A percentile compares a stretch with the other conserved stretches of the same genome.
phyloP scores from a whole-genome alignment of 2,113 vertebrate species.

The Sorex fumeus region DNA sequence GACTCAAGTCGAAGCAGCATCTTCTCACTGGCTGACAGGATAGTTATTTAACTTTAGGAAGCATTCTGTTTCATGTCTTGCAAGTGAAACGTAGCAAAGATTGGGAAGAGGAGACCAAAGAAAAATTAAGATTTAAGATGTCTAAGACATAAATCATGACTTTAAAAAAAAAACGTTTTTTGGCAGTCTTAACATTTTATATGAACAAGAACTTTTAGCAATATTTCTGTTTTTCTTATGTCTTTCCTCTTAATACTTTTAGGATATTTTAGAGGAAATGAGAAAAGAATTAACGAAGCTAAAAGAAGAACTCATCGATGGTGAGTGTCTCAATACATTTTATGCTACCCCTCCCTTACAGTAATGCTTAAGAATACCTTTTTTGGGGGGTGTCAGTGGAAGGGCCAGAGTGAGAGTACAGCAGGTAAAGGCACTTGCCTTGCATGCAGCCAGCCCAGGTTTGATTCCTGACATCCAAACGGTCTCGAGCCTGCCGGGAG shows the following conservation, averaged over 20 bases:
- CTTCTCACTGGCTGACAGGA: not conserved
- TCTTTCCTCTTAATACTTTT: conserved; percentile 74
- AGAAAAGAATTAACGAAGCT: conserved; percentile 98
- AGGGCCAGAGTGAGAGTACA: too few species aligned
- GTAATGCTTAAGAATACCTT: not conserved
- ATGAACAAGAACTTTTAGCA: not conserved
- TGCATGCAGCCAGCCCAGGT: too few species aligned
- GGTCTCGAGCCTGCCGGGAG: too few species aligned
- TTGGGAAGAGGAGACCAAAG: not conserved
- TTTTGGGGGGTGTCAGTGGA: not conserved
- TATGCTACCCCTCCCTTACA: not conserved
- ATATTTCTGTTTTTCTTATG: conserved; percentile 60
- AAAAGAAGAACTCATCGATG: conserved; percentile 99
- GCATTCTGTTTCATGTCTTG: not conserved
- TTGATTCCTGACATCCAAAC: too few species aligned
- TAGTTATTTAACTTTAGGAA: conserved; percentile 11
- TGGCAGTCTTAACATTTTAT: not conserved
- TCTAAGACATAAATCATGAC: not conserved
- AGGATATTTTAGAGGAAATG: conserved; percentile 99
- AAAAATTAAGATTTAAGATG: not conserved
- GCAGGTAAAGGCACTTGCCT: too few species aligned
- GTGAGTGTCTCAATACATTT: conserved; percentile 87
- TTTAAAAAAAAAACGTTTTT: not conserved
- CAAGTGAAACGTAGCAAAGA: not conserved
- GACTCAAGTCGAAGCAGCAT: not conserved